Percentiles rank a stretch among this genome's conserved stretches.
These are phyloP conservation scores for Isotomurus palustris DNA, from an alignment of 2,888 invertebrate genomes.

Conservation along the genomic window DNA sequence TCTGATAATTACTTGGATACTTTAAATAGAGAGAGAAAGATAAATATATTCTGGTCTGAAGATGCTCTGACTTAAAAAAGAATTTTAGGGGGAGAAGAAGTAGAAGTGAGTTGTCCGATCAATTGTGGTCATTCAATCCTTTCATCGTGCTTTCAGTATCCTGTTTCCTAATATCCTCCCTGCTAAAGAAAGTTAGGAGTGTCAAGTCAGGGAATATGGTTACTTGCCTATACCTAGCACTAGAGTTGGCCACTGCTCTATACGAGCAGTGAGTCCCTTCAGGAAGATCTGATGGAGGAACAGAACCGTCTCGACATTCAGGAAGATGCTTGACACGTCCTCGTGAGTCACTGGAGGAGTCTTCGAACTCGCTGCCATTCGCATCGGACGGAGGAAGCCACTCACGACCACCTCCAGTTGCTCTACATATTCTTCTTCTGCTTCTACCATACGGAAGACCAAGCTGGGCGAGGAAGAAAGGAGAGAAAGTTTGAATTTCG, in stretches of 20 bases:
- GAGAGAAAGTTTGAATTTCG: not conserved
- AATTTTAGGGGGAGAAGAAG: not conserved
- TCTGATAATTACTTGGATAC: no score
- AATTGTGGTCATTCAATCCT: not conserved
- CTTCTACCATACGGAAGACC: constrained; percentile 86
- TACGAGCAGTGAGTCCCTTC: constrained; percentile 81
- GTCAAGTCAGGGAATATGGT: constrained; percentile 19
- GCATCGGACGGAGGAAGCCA: constrained; percentile 81
- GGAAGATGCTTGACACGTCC: constrained; percentile 88
- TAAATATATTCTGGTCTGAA: no score
- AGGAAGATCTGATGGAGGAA: constrained; percentile 91
- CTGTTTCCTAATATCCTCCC: not conserved
- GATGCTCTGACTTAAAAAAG: no score
- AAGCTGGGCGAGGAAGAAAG: constrained; percentile 55
- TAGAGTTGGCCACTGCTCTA: constrained; percentile 91
- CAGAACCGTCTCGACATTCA: constrained; percentile 86
- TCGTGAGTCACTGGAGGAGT: constrained; percentile 89
- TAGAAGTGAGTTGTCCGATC: not conserved
- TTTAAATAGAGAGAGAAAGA: no score
- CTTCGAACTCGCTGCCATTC: constrained; percentile 84
- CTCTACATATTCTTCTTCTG: constrained; percentile 87
- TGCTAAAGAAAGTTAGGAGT: not conserved
- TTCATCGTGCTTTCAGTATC: no score
- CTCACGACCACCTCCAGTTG: constrained; percentile 80
- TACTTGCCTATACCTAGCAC: constrained; percentile 62